Conservation (phyloP, 2,888 invertebrate genomes). For the Heliconius aoede region DNA sequence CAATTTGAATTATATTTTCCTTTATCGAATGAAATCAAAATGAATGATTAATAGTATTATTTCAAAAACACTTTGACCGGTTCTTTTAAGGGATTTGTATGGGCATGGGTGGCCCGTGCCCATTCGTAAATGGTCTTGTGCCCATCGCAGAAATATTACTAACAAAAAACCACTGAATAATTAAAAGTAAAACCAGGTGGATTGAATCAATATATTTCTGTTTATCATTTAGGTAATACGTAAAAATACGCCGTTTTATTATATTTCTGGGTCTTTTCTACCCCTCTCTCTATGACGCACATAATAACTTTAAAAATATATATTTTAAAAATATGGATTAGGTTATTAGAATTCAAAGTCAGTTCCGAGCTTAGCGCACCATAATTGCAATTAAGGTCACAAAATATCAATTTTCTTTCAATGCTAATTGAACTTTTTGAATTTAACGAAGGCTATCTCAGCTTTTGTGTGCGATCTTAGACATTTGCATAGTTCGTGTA, state of each 20-base stretch:
- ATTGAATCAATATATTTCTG: too few relatives aligned
- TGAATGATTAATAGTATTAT: neutral
- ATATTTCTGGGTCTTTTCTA: neutral
- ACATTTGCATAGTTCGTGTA: slow-evolving; percentile 21
- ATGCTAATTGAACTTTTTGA: slow-evolving; percentile 11
- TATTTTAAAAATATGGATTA: neutral
- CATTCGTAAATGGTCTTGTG: too few relatives aligned
- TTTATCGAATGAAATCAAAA: neutral
- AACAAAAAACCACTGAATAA: too few relatives aligned
- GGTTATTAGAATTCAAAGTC: neutral
- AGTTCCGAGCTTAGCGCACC: neutral
- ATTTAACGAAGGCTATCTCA: slow-evolving; percentile 13
- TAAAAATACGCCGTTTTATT: neutral
- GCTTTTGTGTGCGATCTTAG: slow-evolving; percentile 19
- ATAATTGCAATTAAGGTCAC: slow-evolving; percentile 10
- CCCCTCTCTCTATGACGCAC: neutral
- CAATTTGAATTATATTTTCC: too few relatives aligned
- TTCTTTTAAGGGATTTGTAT: too few relatives aligned
- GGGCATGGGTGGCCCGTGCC: too few relatives aligned
- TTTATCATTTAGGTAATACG: too few relatives aligned
- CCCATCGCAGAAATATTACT: too few relatives aligned
- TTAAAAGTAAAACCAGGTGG: too few relatives aligned
- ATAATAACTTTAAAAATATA: too few relatives aligned
- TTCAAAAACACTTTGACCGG: neutral
- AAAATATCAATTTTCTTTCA: slow-evolving; percentile 8